Conservation (phyloP, 2,797 vertebrate species). For the Adrianichthys oophorus region DNA sequence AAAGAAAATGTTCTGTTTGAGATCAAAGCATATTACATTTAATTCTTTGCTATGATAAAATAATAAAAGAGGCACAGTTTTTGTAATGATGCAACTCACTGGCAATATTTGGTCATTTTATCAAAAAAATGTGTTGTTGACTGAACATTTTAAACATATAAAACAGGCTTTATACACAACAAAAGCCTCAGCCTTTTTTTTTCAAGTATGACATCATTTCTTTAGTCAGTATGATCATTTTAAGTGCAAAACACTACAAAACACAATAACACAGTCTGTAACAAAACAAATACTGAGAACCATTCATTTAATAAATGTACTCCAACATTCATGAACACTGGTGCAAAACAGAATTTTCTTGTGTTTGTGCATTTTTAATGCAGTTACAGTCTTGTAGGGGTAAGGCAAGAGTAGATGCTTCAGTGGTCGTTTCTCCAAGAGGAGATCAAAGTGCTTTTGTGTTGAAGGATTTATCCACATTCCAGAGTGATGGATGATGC, state of each 20-base stretch:
- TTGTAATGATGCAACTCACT: slow-evolving; percentile 41
- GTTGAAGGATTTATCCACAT: slow-evolving; percentile 25
- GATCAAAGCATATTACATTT: slow-evolving; percentile 22
- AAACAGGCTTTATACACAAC: slow-evolving; percentile 33
- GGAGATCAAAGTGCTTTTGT: slow-evolving; percentile 63
- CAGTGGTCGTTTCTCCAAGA: slow-evolving; percentile 59
- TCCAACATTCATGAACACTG: slow-evolving; percentile 35
- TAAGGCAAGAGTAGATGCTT: slow-evolving; percentile 41
- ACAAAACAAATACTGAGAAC: slow-evolving; percentile 40
- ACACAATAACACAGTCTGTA: slow-evolving; percentile 26
- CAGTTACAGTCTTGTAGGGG: slow-evolving; percentile 30
- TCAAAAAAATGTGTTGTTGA: slow-evolving; percentile 34
- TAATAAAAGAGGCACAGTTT: slow-evolving; percentile 36
- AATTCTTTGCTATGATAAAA: slow-evolving; percentile 16
- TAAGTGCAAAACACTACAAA: slow-evolving; percentile 54
- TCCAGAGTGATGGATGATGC: slow-evolving; percentile 24
- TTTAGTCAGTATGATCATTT: slow-evolving; percentile 9
- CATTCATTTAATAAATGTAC: slow-evolving; percentile 29
- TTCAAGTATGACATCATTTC: slow-evolving; percentile 64
- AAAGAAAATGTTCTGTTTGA: slow-evolving; percentile 19
- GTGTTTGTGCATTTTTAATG: slow-evolving; percentile 36
- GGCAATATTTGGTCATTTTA: slow-evolving; percentile 70
- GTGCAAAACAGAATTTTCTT: slow-evolving; percentile 21
- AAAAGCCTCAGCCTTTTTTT: slow-evolving; percentile 24
- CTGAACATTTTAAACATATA: slow-evolving; percentile 30